Base-by-base conservation (phyloP, 2,113 vertebrate species). In the Mesocricetus auratus region DNA sequence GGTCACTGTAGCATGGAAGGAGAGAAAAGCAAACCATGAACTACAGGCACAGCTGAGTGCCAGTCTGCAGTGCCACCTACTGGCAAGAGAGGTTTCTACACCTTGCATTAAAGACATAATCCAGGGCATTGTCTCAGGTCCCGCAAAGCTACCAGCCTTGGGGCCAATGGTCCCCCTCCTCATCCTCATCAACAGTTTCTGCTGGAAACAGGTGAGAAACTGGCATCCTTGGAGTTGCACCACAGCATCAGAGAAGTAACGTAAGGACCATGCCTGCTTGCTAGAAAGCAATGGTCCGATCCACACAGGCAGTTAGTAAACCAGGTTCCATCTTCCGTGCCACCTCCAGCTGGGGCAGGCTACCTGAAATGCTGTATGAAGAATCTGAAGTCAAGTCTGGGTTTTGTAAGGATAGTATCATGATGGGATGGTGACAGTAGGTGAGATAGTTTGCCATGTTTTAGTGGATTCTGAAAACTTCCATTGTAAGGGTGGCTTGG, bases 31-130 rank as follows among this genome's bases (percentile, higher is more conserved):
- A 42, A 85, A 71, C 39, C 47, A 16, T 1, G 0, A 16, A 19
- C 58, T 12, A 19, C 2, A 0, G 8, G 33, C 53, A 58, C 56
- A 42, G 39, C 69, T 1, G 62, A 6, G 45, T 7, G 81, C 62
- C 33, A 73, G 77, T 82, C 86, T 95, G 60, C 86, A 97, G 86
- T 77, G 96, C 82, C 97, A 94, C 93, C 96, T 97, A 82, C 75
- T 82, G 96, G 91, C 17, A 1, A 12, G 22, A 94, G 4, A 6
- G 11, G 42, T 31, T 74, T 78, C 94, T 90, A 42, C n/a, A 56
- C 15, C 45, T 91, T 15, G 17, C 78, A 86, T 68, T 31, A 60
- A 90, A 53, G 53, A 42, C 33, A 75, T 77, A 83, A 86, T 15
- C 60, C 15, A 21, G 33, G 24, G 50, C 8, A 3, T 24, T 19